phyloP scores from a whole-genome alignment of 2,888 invertebrate genomes.

The Oegoconia quadripuncta region DNA sequence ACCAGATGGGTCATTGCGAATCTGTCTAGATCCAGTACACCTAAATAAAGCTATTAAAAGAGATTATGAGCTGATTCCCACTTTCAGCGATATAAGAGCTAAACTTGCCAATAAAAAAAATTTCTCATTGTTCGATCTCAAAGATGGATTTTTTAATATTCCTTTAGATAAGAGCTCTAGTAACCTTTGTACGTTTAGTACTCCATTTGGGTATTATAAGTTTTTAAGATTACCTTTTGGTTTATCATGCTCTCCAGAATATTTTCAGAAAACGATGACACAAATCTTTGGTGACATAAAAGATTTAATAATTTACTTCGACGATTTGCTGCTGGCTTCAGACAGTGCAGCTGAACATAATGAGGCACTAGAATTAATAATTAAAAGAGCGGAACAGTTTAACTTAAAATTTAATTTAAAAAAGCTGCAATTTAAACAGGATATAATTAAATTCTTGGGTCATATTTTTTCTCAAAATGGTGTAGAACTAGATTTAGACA shows the following conservation, averaged over 20 bases:
- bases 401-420: slow-evolving; percentile 27
- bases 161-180: slow-evolving; percentile 12
- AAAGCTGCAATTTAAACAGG: slow-evolving; percentile 26
- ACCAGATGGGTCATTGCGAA: slow-evolving; percentile 15
- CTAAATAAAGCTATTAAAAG: slow-evolving; percentile 17
- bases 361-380: slow-evolving; percentile 15
- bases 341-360: slow-evolving; percentile 19
- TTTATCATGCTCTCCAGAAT: slow-evolving; percentile 33
- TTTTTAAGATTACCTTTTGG: slow-evolving; percentile 39
- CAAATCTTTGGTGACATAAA: slow-evolving; percentile 36
- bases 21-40: slow-evolving; percentile 21
- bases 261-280: slow-evolving; percentile 35
- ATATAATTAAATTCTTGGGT: slow-evolving; percentile 26
- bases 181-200: slow-evolving; percentile 21
- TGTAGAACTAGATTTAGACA: slow-evolving; percentile 17
- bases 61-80: slow-evolving; percentile 18
- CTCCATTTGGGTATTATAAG: slow-evolving; percentile 23
- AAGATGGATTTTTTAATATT: slow-evolving; percentile 24
- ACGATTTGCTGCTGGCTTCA: slow-evolving; percentile 35
- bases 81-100: slow-evolving; percentile 16
- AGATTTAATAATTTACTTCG: slow-evolving; percentile 37
- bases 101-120: slow-evolving; percentile 17
- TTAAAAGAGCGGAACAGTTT: slow-evolving; percentile 15
- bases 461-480: slow-evolving; percentile 23
- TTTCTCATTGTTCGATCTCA: slow-evolving; percentile 20